phyloP scores from a whole-genome alignment of 1,140 invertebrate genomes.

The Drosophila kurseongensis region DNA sequence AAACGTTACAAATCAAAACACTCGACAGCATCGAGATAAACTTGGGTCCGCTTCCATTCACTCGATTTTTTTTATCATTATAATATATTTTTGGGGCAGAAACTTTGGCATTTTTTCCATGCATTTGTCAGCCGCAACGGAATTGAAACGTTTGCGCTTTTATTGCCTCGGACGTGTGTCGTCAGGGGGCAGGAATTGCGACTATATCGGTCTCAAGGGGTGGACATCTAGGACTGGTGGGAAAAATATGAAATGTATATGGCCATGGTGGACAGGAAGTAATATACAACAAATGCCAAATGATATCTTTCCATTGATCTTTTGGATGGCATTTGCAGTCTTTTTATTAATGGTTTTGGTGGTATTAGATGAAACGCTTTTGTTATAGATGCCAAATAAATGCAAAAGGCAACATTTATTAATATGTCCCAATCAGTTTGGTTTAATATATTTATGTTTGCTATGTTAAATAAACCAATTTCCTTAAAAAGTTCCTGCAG shows the following conservation, averaged over 20 bases:
- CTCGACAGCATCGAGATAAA: constrained; percentile 81
- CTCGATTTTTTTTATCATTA: constrained; percentile 68
- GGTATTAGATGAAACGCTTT: neutral
- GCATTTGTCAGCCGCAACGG: constrained; percentile 84
- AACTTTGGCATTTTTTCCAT: constrained; percentile 63
- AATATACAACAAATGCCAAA: constrained; percentile 73
- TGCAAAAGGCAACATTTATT: no score
- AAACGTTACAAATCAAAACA: constrained; percentile 85
- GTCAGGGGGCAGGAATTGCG: constrained; percentile 19
- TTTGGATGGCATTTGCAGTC: constrained; percentile 5
- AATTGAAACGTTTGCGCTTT: constrained; percentile 83
- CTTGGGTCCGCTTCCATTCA: constrained; percentile 41
- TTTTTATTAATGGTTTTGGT: neutral
- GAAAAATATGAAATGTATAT: constrained; percentile 73
- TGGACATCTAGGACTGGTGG: constrained; percentile 53
- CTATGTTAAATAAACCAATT: no score
- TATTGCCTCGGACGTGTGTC: constrained; percentile 75
- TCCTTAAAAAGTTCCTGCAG: no score
- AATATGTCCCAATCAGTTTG: no score
- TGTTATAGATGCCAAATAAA: neutral
- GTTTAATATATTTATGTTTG: no score
- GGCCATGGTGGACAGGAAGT: constrained; percentile 54
- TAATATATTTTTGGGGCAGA: constrained; percentile 74
- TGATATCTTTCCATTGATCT: constrained; percentile 53
- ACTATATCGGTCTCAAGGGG: constrained; percentile 1